A percentile compares a stretch with the other conserved stretches of the same genome.
These are phyloP conservation scores for Apis florea DNA, from an alignment of 1,140 invertebrate genomes.

Conservation along the genomic window DNA sequence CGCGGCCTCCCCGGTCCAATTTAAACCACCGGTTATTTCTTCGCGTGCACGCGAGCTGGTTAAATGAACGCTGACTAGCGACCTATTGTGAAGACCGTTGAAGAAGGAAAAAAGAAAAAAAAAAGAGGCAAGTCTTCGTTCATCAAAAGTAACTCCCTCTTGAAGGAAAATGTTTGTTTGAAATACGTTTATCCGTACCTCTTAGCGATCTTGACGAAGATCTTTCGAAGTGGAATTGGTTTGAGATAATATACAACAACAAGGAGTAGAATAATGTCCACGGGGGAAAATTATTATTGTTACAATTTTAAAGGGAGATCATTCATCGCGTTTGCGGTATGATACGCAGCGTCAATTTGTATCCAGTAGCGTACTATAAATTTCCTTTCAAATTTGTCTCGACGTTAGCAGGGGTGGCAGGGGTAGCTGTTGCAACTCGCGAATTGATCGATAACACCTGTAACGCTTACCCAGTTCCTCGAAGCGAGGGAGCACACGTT, in stretches of 20 bases:
- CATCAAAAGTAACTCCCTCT: too few relatives aligned
- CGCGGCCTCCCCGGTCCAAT: constrained; percentile 24
- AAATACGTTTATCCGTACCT: too few relatives aligned
- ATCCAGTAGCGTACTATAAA: neutral
- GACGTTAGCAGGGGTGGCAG: too few relatives aligned
- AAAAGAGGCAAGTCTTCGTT: too few relatives aligned
- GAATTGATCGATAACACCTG: neutral
- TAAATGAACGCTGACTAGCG: neutral
- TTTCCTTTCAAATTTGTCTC: neutral
- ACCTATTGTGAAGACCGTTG: neutral
- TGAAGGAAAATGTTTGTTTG: too few relatives aligned
- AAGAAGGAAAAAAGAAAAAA: neutral
- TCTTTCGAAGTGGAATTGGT: too few relatives aligned
- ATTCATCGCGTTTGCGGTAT: too few relatives aligned
- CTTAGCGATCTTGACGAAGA: too few relatives aligned
- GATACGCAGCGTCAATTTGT: neutral
- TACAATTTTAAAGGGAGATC: too few relatives aligned
- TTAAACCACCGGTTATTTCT: constrained; percentile 30
- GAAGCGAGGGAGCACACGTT: neutral
- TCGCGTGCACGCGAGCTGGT: neutral
- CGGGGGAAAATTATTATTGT: too few relatives aligned
- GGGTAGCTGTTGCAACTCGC: neutral
- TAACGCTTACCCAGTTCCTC: neutral
- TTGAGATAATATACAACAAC: too few relatives aligned
- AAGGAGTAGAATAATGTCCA: too few relatives aligned